Evolutionary conservation across 1,140 invertebrate species (phyloP), one percentile per base, ranked within the genome.

Genomic region (Hylaeus volcanicus): DNA sequence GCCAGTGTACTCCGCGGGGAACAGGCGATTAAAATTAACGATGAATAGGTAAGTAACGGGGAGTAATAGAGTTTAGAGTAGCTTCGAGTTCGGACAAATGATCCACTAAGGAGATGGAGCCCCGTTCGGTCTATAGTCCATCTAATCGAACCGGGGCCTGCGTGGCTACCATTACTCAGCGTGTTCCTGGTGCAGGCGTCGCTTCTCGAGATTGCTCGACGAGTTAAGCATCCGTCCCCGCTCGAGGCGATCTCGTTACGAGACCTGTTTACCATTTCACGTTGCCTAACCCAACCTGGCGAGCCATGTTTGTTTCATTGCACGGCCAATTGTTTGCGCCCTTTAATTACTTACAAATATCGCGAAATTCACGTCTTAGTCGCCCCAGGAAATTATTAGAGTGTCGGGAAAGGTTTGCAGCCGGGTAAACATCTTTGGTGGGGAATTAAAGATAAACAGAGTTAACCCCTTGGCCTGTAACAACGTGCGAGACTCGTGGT

Each of bases 21-120:
- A 39, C 60, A 84, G 48, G 39, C 58, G 72, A 86, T 86, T 86
- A 86, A 86, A 86, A 86, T 86, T 83, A 86, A 83, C 68, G 76
- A 68, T 37, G 75, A 79, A 73, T 71, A 26, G 43, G 12, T 60
- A 60, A 58, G 41, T 63, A 66, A 72, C 43, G 58, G 26, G 26
- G 15, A 37, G 72, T 61, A 79, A 81, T 51, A 48, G 60, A 37
- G 61, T 78, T 71, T 74, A 58, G 43, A 86, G 80, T 86, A 26
- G 26, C 26, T 86, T 79, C 65, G 15, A 70, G 68, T 86, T 85
- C 51, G 79, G 63, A 86, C 85, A 86, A 86, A 86, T 86, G 81
- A 86, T 86, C 80, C 84, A 86, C 84, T 86, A 83, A 86, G 79
- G 84, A 79, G 81, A 86, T 77, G 69, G 76, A 74, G 43, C 58